Percentiles rank a stretch among this genome's conserved stretches.
phyloP scores from a whole-genome alignment of 2,888 invertebrate genomes.

The Drosophila koepferae region DNA sequence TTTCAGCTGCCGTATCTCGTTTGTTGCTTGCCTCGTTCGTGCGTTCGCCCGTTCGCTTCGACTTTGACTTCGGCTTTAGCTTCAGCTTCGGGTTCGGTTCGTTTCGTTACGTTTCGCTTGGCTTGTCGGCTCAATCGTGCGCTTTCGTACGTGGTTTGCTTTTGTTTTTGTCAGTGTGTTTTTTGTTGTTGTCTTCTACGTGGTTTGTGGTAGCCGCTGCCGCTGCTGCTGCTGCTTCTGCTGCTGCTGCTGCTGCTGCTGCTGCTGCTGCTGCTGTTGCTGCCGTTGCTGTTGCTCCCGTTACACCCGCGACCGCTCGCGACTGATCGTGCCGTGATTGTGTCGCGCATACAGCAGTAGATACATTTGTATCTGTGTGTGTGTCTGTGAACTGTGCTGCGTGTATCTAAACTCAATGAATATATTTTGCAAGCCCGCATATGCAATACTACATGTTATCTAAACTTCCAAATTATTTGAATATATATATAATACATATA shows the following conservation, averaged over 20 bases:
- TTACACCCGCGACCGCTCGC: constrained; percentile 66
- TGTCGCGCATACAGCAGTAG: constrained; percentile 40
- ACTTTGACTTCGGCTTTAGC: constrained; percentile 29
- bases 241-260: constrained; percentile 26
- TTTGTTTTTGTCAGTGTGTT: constrained; percentile 24
- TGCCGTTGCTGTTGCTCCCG: constrained; percentile 64
- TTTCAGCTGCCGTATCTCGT: constrained; percentile 83
- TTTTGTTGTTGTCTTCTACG: constrained; percentile 64
- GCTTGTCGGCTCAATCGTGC: constrained; percentile 15
- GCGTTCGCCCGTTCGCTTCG: constrained; percentile 1
- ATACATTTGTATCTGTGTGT: constrained; percentile 11
- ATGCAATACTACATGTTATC: constrained; percentile 7
- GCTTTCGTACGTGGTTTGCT: constrained; percentile 40
- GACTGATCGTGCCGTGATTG: constrained; percentile 75
- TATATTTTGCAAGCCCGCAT: constrained; percentile 27
- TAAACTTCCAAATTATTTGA: neutral
- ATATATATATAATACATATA: neutral
- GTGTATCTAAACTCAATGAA: constrained; percentile 28
- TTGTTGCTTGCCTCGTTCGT: constrained; percentile 45
- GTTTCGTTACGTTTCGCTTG: constrained; percentile 14
- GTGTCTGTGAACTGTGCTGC: constrained; percentile 16
- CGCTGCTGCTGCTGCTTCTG: constrained; percentile 18
- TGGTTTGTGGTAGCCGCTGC: constrained; percentile 76
- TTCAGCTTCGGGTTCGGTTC: constrained; percentile 21
- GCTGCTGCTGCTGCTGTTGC: constrained; percentile 22